These are phyloP conservation scores for Hippopotamus amphibius DNA, from an alignment of 2,113 vertebrate species.

Conservation along the genomic window DNA sequence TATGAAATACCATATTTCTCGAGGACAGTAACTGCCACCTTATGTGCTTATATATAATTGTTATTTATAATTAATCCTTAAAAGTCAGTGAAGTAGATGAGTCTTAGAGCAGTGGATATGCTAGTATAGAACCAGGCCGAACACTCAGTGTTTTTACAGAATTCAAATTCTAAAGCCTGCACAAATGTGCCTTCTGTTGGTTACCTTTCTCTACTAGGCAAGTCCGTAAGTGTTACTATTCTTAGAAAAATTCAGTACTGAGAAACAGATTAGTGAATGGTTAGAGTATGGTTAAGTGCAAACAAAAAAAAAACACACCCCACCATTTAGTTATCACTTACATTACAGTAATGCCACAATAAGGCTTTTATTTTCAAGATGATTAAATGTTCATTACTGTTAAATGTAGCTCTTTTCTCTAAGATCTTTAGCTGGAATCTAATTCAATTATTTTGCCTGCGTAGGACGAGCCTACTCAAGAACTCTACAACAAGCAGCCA, in stretches of 20 bases:
- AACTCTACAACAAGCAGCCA: conserved; percentile 95
- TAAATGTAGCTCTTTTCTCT: not conserved
- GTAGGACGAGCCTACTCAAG: conserved; percentile 96
- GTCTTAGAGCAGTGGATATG: not conserved
- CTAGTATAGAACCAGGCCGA: not conserved
- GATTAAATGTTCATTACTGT: not conserved
- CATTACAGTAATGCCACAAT: not conserved
- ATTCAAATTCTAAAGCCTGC: not conserved
- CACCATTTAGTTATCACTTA: not conserved
- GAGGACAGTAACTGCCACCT: not conserved
- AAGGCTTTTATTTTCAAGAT: not conserved
- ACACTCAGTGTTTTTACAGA: not conserved
- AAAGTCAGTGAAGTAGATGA: not conserved
- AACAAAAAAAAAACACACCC: not conserved
- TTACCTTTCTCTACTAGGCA: not conserved
- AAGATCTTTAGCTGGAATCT: not conserved
- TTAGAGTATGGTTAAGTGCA: not conserved
- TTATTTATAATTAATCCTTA: not conserved
- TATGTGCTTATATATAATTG: not conserved
- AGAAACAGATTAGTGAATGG: not conserved
- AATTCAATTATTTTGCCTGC: conserved; percentile 27
- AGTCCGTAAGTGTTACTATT: not conserved
- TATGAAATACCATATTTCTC: not conserved
- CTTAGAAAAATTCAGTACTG: not conserved
- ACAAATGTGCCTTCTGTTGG: not conserved